Evolutionary conservation across 2,888 invertebrate genomes (phyloP).

Genomic region (Microchrysa polita): DNA sequence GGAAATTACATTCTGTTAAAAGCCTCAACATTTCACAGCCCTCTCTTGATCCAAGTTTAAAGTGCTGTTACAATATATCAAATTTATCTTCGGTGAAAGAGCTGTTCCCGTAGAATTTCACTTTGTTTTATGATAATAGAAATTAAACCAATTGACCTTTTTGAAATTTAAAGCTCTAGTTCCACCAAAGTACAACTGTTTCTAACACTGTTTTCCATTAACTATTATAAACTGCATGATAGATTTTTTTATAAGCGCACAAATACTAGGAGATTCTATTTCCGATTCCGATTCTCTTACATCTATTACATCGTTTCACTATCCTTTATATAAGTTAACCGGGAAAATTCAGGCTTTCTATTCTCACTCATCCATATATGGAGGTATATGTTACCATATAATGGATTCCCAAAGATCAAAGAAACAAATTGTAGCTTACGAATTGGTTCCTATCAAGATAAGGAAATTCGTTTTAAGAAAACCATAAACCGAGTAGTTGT

Average conservation of each 20-base stretch:
- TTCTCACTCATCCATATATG: not conserved
- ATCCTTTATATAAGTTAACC: not conserved
- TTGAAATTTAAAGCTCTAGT: too few species aligned
- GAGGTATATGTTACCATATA: conserved; percentile 4
- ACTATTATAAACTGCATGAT: too few species aligned
- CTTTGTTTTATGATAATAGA: too few species aligned
- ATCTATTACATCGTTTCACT: conserved; percentile 13
- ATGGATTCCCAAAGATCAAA: not conserved
- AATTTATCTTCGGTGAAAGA: too few species aligned
- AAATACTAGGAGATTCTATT: too few species aligned
- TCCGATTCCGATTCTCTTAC: conserved; percentile 10
- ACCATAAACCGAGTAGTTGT: conserved; percentile 22
- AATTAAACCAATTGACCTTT: too few species aligned
- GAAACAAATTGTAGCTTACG: conserved; percentile 32
- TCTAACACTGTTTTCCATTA: too few species aligned
- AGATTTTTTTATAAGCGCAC: too few species aligned
- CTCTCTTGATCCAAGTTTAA: conserved; percentile 7
- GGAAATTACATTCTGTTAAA: conserved; percentile 44
- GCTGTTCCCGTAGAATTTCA: too few species aligned
- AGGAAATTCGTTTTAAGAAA: conserved; percentile 29
- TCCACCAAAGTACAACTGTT: too few species aligned
- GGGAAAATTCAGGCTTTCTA: not conserved
- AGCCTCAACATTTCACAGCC: conserved; percentile 39
- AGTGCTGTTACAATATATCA: conserved; percentile 40
- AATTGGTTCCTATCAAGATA: conserved; percentile 28